These are phyloP conservation scores for Erebia epiphron DNA, from an alignment of 2,888 invertebrate genomes.

Conservation along the genomic window DNA sequence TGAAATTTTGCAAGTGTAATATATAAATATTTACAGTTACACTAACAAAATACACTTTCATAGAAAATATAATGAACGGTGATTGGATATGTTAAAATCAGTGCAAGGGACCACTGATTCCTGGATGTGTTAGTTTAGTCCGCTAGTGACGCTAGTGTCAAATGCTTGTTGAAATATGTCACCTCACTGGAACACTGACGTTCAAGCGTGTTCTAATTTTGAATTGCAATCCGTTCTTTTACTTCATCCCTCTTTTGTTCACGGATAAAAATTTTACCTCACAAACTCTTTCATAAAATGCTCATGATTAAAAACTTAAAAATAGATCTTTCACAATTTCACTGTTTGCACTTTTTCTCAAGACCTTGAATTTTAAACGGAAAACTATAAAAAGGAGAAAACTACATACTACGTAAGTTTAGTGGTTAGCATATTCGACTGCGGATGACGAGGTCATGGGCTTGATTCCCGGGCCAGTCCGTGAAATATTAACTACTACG, in stretches of 20 bases:
- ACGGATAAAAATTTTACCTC: neutral
- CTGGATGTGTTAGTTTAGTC: slow-evolving; percentile 46
- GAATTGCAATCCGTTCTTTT: slow-evolving; percentile 42
- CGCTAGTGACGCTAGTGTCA: slow-evolving; percentile 47
- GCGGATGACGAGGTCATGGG: too few species aligned
- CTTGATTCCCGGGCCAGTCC: too few species aligned
- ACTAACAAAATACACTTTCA: too few species aligned
- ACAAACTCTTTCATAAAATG: too few species aligned
- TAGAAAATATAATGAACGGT: too few species aligned
- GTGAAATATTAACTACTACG: too few species aligned
- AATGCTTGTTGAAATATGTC: slow-evolving; percentile 30
- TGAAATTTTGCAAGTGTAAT: too few species aligned
- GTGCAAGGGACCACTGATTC: neutral
- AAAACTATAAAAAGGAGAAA: neutral
- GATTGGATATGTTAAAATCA: too few species aligned
- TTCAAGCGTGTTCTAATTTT: slow-evolving; percentile 50
- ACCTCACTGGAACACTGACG: slow-evolving; percentile 45
- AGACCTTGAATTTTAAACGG: neutral
- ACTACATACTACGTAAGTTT: too few species aligned
- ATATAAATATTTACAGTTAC: too few species aligned
- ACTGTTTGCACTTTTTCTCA: neutral
- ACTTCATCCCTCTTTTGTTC: neutral
- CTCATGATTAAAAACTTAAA: slow-evolving; percentile 1
- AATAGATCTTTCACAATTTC: neutral
- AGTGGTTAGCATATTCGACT: too few species aligned